Conservation (phyloP, 2,797 vertebrate genomes). For the Menidia menidia region DNA sequence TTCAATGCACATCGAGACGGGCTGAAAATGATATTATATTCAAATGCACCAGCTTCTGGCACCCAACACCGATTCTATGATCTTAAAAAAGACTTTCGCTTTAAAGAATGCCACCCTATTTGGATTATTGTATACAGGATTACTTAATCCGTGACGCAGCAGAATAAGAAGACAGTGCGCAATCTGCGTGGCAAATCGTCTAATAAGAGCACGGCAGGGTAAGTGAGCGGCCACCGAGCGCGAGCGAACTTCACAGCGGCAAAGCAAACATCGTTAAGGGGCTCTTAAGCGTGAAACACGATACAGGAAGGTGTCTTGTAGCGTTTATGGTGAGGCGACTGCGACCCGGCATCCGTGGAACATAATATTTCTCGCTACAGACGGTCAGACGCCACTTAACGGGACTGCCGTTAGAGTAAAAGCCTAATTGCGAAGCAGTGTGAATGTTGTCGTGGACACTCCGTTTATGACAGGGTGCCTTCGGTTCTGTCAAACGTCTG, state of each 20-base stretch:
- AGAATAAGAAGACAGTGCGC: constrained; percentile 53
- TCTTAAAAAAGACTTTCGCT: not conserved
- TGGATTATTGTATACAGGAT: constrained; percentile 58
- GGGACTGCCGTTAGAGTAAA: no score
- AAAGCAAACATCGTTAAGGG: not conserved
- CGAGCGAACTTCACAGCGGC: not conserved
- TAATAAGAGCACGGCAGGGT: constrained; percentile 42
- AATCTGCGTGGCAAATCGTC: constrained; percentile 36
- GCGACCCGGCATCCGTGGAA: not conserved
- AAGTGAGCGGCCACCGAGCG: constrained; percentile 17
- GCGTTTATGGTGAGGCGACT: not conserved
- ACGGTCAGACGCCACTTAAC: not conserved
- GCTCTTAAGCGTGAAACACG: accelerated
- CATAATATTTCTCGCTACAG: not conserved
- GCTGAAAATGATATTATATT: not conserved
- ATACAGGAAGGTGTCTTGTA: not conserved
- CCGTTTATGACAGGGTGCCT: not conserved
- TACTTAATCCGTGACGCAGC: constrained; percentile 77
- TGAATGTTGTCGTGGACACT: not conserved
- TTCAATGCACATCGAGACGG: not conserved
- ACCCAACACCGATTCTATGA: not conserved
- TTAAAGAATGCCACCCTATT: not conserved
- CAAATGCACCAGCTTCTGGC: not conserved
- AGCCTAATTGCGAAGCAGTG: no score
- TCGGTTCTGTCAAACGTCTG: not conserved